Evolutionary conservation across 2,113 vertebrate genomes (phyloP), one percentile per base, ranked within the genome.

Genomic region (Setophaga coronata): DNA sequence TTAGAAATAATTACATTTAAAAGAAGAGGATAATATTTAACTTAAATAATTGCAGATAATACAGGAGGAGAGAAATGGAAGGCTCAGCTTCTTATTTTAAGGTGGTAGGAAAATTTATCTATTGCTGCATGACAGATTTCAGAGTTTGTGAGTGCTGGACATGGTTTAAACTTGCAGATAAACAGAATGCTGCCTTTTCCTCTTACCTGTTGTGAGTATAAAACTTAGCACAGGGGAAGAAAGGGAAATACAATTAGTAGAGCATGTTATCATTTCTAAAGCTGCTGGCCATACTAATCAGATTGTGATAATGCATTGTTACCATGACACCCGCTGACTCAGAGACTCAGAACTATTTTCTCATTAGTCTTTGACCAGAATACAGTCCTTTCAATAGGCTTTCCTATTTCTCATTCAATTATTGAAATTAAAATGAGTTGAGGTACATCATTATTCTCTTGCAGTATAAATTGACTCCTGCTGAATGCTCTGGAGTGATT

Each of bases 311-410:
- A 96, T 96, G 72, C 95, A 92, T 90, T 95, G 96, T 98, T 98
- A 95, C 98, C 97, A 98, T 98, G 97, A 97, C 96, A 97, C 94
- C 97, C 88, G 7, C 94, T 86, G 97, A 97, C 94, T 98, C 93
- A 69, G 91, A 94, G 94, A 53, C 84, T 94, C 82, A 58, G 93
- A 92, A 96, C 97, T 82, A 94, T 97, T 98, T 97, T 98, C 97
- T 98, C 97, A 97, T 98, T 98, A 98, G 95, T 97, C 92, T 95
- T 97, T 98, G 97, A 97, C 97, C 96, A 97, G 91, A 85, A 96
- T 93, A 92, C 89, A 95, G 93, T 97, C 89, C 93, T 97, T 97
- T 97, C 94, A 98, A 97, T 97, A 98, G 93, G 83, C 67, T 94
- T 97, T 91, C 83, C 92, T 91, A 95, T 98, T 97, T 95, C 93